Conservation (phyloP, 2,797 vertebrate genomes). For the Danio aesculapii region DNA sequence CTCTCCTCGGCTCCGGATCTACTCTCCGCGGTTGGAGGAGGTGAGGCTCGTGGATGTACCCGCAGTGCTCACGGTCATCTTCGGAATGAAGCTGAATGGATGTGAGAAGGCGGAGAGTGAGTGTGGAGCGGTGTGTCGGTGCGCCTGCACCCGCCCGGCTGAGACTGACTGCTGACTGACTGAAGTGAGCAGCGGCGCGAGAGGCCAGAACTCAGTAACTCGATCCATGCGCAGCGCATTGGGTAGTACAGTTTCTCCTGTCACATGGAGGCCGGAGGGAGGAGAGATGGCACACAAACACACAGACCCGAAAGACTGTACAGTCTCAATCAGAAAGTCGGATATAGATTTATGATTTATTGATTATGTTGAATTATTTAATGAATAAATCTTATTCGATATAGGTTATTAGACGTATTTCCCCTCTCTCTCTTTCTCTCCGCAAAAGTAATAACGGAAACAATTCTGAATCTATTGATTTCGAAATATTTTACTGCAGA, state of each 20-base stretch:
- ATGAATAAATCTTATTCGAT: no score
- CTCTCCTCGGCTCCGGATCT: conserved; percentile 59
- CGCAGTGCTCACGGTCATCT: conserved; percentile 73
- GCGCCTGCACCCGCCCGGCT: conserved; percentile 52
- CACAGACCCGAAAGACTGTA: conserved; percentile 16
- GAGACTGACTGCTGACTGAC: conserved; percentile 76
- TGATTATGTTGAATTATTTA: no score
- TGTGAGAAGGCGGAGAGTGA: conserved; percentile 38
- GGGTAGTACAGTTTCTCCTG: conserved; percentile 67
- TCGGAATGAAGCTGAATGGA: conserved; percentile 62
- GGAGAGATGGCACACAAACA: conserved; percentile 37
- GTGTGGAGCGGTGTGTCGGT: conserved; percentile 46
- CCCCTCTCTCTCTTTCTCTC: no score
- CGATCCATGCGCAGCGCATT: conserved; percentile 73
- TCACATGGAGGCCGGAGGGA: conserved; percentile 73
- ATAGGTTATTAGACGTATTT: no score
- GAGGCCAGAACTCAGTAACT: conserved; percentile 70
- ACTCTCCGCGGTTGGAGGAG: conserved; percentile 69
- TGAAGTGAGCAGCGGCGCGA: conserved; percentile 71
- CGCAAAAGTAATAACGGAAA: no score
- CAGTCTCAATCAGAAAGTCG: neutral
- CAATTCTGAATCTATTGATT: no score
- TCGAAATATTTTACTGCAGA: no score
- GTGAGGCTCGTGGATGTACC: conserved; percentile 65
- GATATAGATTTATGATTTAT: conserved; percentile 14